Evolutionary conservation across 2,797 vertebrate genomes (phyloP).

Genomic region (Pseudochirops cupreus): DNA sequence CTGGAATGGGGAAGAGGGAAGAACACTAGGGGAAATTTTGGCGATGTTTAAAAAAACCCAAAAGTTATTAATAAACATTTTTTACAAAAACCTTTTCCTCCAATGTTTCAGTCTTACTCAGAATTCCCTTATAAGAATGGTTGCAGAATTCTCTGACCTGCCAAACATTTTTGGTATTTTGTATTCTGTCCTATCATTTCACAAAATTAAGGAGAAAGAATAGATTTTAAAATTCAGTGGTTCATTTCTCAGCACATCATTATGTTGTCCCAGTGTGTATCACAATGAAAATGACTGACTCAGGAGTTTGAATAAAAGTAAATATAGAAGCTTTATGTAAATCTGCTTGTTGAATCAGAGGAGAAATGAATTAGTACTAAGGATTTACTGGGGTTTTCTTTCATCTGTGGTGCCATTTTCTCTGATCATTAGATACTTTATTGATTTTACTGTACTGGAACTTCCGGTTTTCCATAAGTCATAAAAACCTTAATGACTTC

Average conservation of each 20-base stretch:
- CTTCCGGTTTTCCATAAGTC: slow-evolving; percentile 78
- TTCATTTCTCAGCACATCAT: slow-evolving; percentile 70
- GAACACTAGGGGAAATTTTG: neutral
- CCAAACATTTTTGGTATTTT: slow-evolving; percentile 67
- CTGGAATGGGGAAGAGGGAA: neutral
- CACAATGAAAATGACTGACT: slow-evolving; percentile 79
- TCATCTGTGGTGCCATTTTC: slow-evolving; percentile 74
- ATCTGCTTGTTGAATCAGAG: slow-evolving; percentile 37
- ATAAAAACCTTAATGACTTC: slow-evolving; percentile 74
- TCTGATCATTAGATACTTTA: slow-evolving; percentile 68
- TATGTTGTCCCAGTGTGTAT: slow-evolving; percentile 54
- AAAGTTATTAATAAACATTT: neutral
- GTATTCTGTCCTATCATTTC: slow-evolving; percentile 53
- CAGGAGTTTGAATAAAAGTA: slow-evolving; percentile 77
- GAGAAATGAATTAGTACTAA: slow-evolving; percentile 66
- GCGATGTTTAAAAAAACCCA: neutral
- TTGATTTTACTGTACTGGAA: slow-evolving; percentile 70
- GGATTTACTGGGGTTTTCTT: slow-evolving; percentile 51
- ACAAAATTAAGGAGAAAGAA: slow-evolving; percentile 68
- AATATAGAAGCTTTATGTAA: slow-evolving; percentile 75
- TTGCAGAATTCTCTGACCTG: slow-evolving; percentile 15
- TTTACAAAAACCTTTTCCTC: neutral
- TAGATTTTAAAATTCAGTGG: slow-evolving; percentile 70
- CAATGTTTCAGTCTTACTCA: slow-evolving; percentile 4
- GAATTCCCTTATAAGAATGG: slow-evolving; percentile 23